Percentiles rank a stretch among this genome's conserved stretches.
Conservation (phyloP, 2,113 vertebrate species). For the Ibidorhyncha struthersii region DNA sequence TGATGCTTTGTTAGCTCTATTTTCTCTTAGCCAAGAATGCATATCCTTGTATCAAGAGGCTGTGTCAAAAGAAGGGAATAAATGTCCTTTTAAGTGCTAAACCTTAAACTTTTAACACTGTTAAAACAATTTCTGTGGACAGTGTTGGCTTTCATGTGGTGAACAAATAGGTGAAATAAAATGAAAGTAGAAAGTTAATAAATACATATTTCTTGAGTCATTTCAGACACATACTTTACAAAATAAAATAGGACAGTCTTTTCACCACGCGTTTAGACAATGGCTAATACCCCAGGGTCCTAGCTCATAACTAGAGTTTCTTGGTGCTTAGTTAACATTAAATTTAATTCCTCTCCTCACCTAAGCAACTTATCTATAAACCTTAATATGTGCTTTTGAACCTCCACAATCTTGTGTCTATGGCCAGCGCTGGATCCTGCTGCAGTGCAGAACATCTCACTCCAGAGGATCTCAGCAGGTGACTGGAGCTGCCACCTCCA, state of each 20-base stretch:
- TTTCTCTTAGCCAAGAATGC: not conserved
- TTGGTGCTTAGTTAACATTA: not conserved
- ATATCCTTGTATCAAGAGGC: not conserved
- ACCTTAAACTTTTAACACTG: not conserved
- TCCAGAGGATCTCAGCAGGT: not conserved
- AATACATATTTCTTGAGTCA: not conserved
- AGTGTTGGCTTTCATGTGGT: not conserved
- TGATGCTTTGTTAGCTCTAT: not conserved
- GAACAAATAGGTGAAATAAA: not conserved
- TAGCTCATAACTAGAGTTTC: not conserved
- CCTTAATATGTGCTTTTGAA: not conserved
- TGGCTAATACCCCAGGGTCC: not conserved
- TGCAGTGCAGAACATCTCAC: not conserved
- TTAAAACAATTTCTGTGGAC: not conserved
- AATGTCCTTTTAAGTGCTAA: not conserved
- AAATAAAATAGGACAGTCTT: not conserved
- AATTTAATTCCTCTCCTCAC: not conserved
- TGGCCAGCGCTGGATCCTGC: not conserved
- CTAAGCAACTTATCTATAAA: not conserved
- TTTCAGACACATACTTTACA: not conserved
- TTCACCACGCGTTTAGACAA: not conserved
- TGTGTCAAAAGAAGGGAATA: not conserved
- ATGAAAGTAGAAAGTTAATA: not conserved
- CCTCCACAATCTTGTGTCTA: not conserved
- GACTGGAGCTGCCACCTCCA: not conserved